phyloP scores from a whole-genome alignment of 2,113 vertebrate genomes.

The Astur gentilis region DNA sequence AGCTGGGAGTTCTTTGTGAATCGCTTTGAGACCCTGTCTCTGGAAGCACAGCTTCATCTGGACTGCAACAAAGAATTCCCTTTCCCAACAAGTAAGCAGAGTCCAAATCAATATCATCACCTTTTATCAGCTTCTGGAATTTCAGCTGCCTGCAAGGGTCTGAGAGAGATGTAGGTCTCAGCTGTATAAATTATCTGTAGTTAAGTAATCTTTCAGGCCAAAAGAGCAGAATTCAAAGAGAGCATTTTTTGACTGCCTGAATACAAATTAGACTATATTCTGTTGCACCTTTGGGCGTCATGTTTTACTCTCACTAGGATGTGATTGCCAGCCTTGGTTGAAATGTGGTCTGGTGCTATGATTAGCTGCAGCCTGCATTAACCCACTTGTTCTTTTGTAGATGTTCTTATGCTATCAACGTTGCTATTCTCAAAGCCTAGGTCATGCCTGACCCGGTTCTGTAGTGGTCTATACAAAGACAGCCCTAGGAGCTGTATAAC shows the following conservation, averaged over 20 bases:
- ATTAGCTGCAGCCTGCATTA: not conserved
- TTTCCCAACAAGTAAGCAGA: conserved; percentile 92
- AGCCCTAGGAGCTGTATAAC: not conserved
- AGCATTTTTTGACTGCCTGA: not conserved
- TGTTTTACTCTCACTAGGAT: not conserved
- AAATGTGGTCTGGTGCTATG: not conserved
- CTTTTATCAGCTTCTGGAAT: not conserved
- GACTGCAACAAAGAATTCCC: conserved; percentile 99
- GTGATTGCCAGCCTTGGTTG: not conserved
- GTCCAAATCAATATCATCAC: not conserved
- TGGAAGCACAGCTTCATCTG: conserved; percentile 97
- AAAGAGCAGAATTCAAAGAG: not conserved
- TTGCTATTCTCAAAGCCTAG: not conserved
- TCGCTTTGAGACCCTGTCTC: conserved; percentile 95
- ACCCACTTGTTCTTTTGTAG: not conserved
- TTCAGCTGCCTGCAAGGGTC: not conserved
- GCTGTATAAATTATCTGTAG: not conserved
- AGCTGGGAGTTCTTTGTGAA: conserved; percentile 99
- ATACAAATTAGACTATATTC: not conserved
- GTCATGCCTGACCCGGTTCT: not conserved
- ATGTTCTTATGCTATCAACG: not conserved
- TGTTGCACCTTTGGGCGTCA: not conserved
- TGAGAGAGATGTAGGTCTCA: not conserved
- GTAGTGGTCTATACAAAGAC: not conserved
- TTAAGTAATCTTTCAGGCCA: not conserved